Conservation (phyloP, 2,888 invertebrate species). For the Empis stercorea region DNA sequence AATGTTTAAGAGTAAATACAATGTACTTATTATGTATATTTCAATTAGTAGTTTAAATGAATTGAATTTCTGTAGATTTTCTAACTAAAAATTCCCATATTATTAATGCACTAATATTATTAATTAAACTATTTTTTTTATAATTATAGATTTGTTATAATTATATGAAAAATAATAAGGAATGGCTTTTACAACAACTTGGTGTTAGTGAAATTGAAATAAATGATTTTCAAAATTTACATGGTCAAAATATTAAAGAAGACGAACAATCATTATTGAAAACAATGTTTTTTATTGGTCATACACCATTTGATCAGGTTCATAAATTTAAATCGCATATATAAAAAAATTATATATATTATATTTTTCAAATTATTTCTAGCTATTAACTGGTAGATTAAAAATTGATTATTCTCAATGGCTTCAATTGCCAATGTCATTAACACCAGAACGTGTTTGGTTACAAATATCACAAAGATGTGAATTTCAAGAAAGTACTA, state of each 20-base stretch:
- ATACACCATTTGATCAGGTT: slow-evolving; percentile 64
- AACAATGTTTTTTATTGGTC: slow-evolving; percentile 70
- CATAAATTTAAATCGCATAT: background rate
- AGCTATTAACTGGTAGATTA: slow-evolving; percentile 37
- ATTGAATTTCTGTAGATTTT: too few relatives aligned
- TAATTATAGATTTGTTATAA: slow-evolving; percentile 49
- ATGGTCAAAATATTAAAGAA: slow-evolving; percentile 32
- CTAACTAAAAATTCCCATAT: too few relatives aligned
- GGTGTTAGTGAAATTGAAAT: slow-evolving; percentile 32
- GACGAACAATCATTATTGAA: slow-evolving; percentile 46
- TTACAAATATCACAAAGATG: slow-evolving; percentile 36
- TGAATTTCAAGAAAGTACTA: slow-evolving; percentile 35
- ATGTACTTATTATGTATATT: too few relatives aligned
- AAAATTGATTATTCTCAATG: slow-evolving; percentile 37
- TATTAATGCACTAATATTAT: too few relatives aligned
- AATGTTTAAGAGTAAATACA: slow-evolving; percentile 38
- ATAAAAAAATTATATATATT: background rate
- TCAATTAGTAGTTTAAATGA: too few relatives aligned
- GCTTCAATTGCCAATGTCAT: slow-evolving; percentile 36
- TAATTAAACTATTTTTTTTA: too few relatives aligned
- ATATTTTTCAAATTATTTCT: slow-evolving; percentile 6
- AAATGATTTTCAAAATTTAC: slow-evolving; percentile 28
- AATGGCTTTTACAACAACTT: slow-evolving; percentile 52
- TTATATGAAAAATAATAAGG: slow-evolving; percentile 54
- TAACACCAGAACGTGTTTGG: slow-evolving; percentile 36